Evolutionary conservation across 2,797 vertebrate species (phyloP).

Genomic region (Thripadectes ignobilis): DNA sequence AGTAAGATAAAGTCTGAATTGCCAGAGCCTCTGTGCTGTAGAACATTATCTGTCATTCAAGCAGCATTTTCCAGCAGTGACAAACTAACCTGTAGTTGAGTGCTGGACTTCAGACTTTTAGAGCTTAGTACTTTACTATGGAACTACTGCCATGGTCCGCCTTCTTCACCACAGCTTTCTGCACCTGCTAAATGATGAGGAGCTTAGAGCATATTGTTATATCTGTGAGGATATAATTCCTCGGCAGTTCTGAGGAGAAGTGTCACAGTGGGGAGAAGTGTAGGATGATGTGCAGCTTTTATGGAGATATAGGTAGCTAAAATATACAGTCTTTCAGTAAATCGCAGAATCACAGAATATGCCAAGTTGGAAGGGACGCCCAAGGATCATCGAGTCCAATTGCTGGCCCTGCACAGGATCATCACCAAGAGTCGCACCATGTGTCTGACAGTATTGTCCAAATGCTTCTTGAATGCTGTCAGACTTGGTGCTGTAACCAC

Average conservation of each 20-base stretch:
- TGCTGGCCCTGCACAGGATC: background rate
- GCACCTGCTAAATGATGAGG: background rate
- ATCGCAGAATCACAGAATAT: background rate
- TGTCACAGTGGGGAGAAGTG: background rate
- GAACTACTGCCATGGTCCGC: background rate
- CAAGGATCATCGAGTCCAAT: background rate
- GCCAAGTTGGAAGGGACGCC: background rate
- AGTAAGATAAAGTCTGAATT: background rate
- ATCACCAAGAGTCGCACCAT: background rate
- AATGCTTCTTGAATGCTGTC: background rate
- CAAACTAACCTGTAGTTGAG: background rate
- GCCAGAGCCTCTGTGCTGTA: background rate
- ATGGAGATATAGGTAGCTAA: background rate
- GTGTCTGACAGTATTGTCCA: too few relatives aligned
- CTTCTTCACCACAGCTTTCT: background rate
- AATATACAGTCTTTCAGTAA: background rate
- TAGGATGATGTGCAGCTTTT: background rate
- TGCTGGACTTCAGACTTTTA: background rate
- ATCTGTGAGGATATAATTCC: background rate
- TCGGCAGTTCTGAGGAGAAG: background rate
- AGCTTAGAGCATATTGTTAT: background rate
- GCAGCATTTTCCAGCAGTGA: background rate
- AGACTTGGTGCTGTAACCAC: background rate
- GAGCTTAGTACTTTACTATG: background rate
- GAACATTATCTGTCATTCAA: background rate